phyloP scores from a whole-genome alignment of 2,888 invertebrate species.

The Ormyrus pomaceus region DNA sequence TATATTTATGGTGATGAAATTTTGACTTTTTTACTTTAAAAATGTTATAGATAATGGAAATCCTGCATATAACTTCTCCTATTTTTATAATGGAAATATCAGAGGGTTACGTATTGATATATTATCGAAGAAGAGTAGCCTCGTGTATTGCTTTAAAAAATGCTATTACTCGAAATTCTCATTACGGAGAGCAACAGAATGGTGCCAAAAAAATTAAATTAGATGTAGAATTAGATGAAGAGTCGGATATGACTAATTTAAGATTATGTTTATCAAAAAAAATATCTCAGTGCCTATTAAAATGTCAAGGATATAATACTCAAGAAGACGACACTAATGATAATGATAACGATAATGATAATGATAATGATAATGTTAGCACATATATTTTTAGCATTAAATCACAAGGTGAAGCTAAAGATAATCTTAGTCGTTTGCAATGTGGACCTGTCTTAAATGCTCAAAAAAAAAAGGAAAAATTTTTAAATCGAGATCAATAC shows the following conservation, averaged over 20 bases:
- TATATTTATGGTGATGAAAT: neutral
- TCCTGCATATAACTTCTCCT: too few relatives aligned
- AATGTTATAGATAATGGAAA: slow-evolving; percentile 14
- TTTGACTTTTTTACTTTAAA: neutral
- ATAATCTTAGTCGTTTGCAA: slow-evolving; percentile 65
- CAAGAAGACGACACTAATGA: slow-evolving; percentile 67
- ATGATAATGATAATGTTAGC: too few relatives aligned
- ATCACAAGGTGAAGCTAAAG: slow-evolving; percentile 71
- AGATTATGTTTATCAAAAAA: slow-evolving; percentile 72
- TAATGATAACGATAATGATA: slow-evolving; percentile 57
- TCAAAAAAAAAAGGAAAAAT: slow-evolving; percentile 77
- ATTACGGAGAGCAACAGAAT: slow-evolving; percentile 67
- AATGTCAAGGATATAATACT: slow-evolving; percentile 62
- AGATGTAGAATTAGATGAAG: slow-evolving; percentile 62
- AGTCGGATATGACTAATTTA: slow-evolving; percentile 70
- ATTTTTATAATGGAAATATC: too few relatives aligned
- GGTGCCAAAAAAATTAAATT: slow-evolving; percentile 59
- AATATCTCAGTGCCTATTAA: slow-evolving; percentile 72
- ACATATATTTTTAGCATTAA: slow-evolving; percentile 73
- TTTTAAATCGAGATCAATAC: slow-evolving; percentile 77
- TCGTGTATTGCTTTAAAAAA: slow-evolving; percentile 64
- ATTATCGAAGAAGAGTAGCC: slow-evolving; percentile 18
- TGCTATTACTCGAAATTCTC: slow-evolving; percentile 61
- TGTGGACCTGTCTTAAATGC: slow-evolving; percentile 82
- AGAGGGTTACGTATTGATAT: slow-evolving; percentile 13